phyloP scores from a whole-genome alignment of 2,797 vertebrate species.

The Cyprinella venusta region DNA sequence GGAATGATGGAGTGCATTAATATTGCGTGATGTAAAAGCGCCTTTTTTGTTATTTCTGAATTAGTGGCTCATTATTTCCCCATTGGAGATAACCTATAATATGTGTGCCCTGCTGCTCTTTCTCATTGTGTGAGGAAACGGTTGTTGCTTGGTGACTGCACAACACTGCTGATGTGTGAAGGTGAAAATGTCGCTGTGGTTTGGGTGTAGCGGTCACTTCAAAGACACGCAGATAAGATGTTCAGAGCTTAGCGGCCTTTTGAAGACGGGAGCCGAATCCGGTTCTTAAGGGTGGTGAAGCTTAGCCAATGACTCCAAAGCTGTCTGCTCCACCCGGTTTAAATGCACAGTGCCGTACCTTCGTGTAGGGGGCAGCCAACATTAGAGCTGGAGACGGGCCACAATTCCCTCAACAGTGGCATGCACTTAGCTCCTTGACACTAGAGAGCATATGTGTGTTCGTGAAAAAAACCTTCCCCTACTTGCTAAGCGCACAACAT shows the following conservation, averaged over 20 bases:
- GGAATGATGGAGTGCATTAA: conserved; percentile 58
- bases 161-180: conserved; percentile 42
- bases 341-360: conserved; percentile 53
- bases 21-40: conserved; percentile 63
- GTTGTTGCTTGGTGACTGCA: conserved; percentile 47
- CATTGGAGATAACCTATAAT: conserved; percentile 38
- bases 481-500: conserved; percentile 22
- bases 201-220: conserved; percentile 45
- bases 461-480: conserved; percentile 32
- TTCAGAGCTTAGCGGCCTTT: conserved; percentile 57
- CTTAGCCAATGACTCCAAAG: conserved; percentile 56
- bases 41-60: conserved; percentile 57
- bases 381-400: conserved; percentile 48
- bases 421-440: conserved; percentile 47
- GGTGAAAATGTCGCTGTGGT: conserved; percentile 43
- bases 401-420: conserved; percentile 48
- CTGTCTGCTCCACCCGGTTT: conserved; percentile 54
- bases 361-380: conserved; percentile 41
- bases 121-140: conserved; percentile 30
- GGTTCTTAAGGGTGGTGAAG: conserved; percentile 60
- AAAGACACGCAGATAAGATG: conserved; percentile 59
- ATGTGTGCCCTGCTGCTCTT: conserved; percentile 16
- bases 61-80: conserved; percentile 49
- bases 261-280: conserved; percentile 59
- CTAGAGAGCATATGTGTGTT: conserved; percentile 39